Evolutionary conservation across 2,888 invertebrate species (phyloP).

Genomic region (Blera fallax): DNA sequence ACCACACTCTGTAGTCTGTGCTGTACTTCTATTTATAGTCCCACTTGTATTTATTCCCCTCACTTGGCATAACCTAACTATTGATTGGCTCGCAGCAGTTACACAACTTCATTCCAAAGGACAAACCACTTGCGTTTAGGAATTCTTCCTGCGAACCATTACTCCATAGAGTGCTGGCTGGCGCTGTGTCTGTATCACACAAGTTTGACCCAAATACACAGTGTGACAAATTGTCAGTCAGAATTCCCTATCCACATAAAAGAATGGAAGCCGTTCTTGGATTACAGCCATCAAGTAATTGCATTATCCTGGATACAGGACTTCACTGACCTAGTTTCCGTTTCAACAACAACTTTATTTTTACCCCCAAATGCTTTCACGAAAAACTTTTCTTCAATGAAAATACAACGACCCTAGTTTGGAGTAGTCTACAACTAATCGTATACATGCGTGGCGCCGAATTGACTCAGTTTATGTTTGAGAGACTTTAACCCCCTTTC

Average conservation of each 20-base stretch:
- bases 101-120: not conserved
- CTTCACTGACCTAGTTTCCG: slow-evolving; percentile 30
- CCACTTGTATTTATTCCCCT: not conserved
- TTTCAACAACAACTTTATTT: slow-evolving; percentile 18
- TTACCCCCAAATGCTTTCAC: not conserved
- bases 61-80: not conserved
- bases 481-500: slow-evolving; percentile 33
- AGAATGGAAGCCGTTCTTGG: slow-evolving; percentile 15
- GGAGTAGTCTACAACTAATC: not conserved
- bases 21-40: not conserved
- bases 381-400: not conserved
- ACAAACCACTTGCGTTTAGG: slow-evolving; percentile 15
- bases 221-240: slow-evolving; percentile 28
- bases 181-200: not conserved
- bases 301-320: slow-evolving; percentile 37
- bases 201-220: slow-evolving; percentile 42
- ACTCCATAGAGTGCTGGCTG: not conserved
- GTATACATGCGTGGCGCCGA: slow-evolving; percentile 26
- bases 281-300: slow-evolving; percentile 37
- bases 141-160: slow-evolving; percentile 5
- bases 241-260: not conserved
- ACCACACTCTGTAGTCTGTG: not conserved
- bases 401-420: slow-evolving; percentile 16
- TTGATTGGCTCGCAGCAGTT: slow-evolving; percentile 14
- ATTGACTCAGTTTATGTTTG: slow-evolving; percentile 22